phyloP scores from a whole-genome alignment of 2,797 vertebrate species.

The Chloroceryle amazona region DNA sequence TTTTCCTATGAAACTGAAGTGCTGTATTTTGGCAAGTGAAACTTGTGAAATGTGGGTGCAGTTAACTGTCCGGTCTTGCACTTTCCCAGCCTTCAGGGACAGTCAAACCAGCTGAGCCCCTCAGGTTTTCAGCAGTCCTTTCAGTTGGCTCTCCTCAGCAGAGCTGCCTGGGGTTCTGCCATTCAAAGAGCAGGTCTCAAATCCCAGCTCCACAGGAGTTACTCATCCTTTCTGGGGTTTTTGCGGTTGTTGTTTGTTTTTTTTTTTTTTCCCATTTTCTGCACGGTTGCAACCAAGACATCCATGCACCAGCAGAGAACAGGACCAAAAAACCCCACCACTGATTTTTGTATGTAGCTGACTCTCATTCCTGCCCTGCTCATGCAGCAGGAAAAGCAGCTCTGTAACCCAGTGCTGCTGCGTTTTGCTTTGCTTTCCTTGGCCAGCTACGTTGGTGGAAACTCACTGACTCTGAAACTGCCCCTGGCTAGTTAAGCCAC shows the following conservation, averaged over 20 bases:
- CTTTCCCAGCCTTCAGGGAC: not conserved
- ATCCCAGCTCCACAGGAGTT: not conserved
- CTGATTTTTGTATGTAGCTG: not conserved
- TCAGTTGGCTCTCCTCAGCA: accelerated
- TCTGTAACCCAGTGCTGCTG: not conserved
- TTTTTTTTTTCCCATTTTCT: not conserved
- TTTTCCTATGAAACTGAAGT: not conserved
- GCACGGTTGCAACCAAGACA: not conserved
- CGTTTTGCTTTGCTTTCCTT: not conserved
- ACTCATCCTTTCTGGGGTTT: not conserved
- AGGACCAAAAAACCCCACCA: not conserved
- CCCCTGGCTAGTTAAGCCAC: not conserved
- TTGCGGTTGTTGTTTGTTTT: not conserved
- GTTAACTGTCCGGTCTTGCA: not conserved
- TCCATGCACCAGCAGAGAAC: not conserved
- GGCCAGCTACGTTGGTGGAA: not conserved
- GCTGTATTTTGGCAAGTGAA: not conserved
- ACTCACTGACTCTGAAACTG: not conserved
- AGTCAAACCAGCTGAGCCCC: not conserved
- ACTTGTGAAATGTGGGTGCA: constrained; percentile 3
- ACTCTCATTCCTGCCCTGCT: not conserved
- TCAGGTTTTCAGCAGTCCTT: accelerated
- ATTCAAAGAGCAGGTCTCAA: not conserved
- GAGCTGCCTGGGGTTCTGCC: not conserved
- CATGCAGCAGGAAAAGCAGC: not conserved